These are phyloP conservation scores for Hipposideros larvatus DNA, from an alignment of 2,797 vertebrate species.

Conservation along the genomic window DNA sequence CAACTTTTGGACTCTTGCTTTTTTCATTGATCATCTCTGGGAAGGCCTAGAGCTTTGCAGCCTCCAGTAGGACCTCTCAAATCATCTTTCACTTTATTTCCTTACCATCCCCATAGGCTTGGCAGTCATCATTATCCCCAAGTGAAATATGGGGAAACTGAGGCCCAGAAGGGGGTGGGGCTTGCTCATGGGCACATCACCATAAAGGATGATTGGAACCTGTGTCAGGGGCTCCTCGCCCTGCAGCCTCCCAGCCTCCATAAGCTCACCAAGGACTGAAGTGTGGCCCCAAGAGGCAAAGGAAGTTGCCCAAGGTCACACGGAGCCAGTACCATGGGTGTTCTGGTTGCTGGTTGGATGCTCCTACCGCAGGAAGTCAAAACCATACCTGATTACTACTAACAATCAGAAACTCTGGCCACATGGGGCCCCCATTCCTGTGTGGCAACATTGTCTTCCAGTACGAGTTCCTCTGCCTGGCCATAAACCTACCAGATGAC, in stretches of 20 bases:
- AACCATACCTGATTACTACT: neutral
- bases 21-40: neutral
- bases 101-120: too few relatives aligned
- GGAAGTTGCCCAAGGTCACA: neutral
- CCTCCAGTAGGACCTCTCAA: neutral
- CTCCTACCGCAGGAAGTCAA: neutral
- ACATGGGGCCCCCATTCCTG: neutral
- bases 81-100: neutral
- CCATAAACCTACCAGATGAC: neutral
- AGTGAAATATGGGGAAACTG: neutral
- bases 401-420: neutral
- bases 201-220: neutral
- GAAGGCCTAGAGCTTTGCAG: neutral
- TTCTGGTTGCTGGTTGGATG: fast-evolving
- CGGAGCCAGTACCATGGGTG: neutral
- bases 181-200: neutral
- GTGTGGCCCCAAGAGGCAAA: neutral
- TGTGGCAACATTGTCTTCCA: neutral
- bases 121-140: neutral
- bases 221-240: neutral
- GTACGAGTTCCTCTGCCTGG: neutral
- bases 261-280: neutral
- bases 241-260: neutral
- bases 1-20: neutral
- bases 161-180: neutral